Evolutionary conservation across 2,113 vertebrate genomes (phyloP), one percentile per base, ranked within the genome.

Genomic region (Lampris incognitus): DNA sequence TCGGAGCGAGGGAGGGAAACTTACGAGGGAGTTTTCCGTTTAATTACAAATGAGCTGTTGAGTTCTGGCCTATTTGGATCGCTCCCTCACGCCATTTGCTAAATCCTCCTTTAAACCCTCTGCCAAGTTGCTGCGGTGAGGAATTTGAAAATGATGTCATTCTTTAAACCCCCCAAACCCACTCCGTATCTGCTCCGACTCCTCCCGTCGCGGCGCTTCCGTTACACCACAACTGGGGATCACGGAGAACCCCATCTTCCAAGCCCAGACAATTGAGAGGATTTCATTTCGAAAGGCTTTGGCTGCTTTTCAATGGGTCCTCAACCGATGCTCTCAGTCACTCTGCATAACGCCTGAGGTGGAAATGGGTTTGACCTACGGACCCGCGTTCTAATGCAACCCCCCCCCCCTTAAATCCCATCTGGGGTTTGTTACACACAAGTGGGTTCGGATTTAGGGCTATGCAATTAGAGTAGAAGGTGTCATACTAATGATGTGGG

Each of bases 31-130:
- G 63, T 76, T 64, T 84, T 70, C 69, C 40, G 79, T 87, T 74
- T 81, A 83, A 89, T 88, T 89, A 87, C 86, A 88, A 90, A 91
- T 90, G 86, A 91, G 82, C 84, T 72, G 59, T 82, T 87, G 75
- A 84, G 75, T 85, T 70, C 72, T 69, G 72, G 68, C 85, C 78
- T 88, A 71, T 38, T 24, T 61, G 56, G 79, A 82, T 82, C 68
- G 76, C 85, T 88, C 87, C 69, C 72, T 72, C 78, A 60, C 59
- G 9, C 62, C 8, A 37, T 79, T 72, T 79, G 51, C 57, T 1
- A 79, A 78, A 87, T 77, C 83, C 70, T 79, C 72, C 77, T 78
- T 74, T 77, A 74, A 61, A 60, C 44, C 9, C 60, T 44, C 57
- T 87, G 86, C 87, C 86, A 87, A 90, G 76, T 82, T 13, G 56